Conservation (phyloP, 1,140 invertebrate genomes). For the Hormaphis cornu region DNA sequence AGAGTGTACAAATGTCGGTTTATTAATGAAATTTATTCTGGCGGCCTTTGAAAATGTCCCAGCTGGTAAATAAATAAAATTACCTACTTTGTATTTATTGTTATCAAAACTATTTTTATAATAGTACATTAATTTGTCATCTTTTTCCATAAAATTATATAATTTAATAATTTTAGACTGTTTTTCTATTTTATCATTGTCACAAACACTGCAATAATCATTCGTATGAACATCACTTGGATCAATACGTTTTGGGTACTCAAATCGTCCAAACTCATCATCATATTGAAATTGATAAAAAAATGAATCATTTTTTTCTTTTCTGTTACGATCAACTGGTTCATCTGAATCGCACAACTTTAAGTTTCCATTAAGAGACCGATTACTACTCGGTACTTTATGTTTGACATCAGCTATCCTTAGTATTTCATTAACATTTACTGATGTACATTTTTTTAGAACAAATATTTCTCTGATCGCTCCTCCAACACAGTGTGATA, state of each 20-base stretch:
- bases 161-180: not conserved
- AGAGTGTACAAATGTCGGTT: not conserved
- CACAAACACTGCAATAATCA: constrained; percentile 14
- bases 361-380: not conserved
- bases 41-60: not conserved
- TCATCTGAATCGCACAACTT: constrained; percentile 8
- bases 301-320: constrained; percentile 15
- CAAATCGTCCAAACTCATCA: constrained; percentile 1
- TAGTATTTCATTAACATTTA: not conserved
- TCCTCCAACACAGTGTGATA: constrained; percentile 76
- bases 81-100: constrained; percentile 12
- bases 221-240: not conserved
- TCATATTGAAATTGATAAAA: constrained; percentile 22
- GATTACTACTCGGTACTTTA: constrained; percentile 4
- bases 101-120: not conserved
- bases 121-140: not conserved
- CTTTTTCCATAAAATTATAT: not conserved
- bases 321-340: not conserved
- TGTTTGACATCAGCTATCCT: constrained; percentile 1
- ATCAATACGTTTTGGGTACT: not conserved
- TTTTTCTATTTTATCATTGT: not conserved
- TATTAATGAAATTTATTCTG: not conserved
- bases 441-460: constrained; percentile 61
- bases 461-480: constrained; percentile 74
- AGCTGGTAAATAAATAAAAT: constrained; percentile 9